Evolutionary conservation across 1,140 invertebrate genomes (phyloP).

Genomic region (Leptinotarsa texana): DNA sequence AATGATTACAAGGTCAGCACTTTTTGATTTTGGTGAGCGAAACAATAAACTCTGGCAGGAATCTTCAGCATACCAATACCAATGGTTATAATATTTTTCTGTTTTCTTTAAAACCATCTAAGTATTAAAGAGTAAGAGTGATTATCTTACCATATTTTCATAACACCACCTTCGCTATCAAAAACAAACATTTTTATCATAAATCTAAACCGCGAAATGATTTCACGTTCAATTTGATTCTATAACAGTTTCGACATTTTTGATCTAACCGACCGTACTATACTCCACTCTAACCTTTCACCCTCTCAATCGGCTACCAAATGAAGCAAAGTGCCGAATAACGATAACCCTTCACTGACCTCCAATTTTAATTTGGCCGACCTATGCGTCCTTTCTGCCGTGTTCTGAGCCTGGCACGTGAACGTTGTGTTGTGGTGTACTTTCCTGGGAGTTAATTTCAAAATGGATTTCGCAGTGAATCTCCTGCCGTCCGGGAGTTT

Average conservation of each 20-base stretch:
- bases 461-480: conserved; percentile 80
- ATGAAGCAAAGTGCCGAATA: not conserved
- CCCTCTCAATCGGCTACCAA: not conserved
- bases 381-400: conserved; percentile 78
- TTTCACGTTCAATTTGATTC: not conserved
- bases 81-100: too few relatives aligned
- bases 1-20: too few relatives aligned
- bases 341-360: conserved; percentile 58
- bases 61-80: too few relatives aligned
- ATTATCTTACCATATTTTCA: too few relatives aligned
- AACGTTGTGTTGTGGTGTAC: conserved; percentile 88
- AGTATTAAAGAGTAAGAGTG: too few relatives aligned
- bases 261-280: not conserved
- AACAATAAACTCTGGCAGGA: too few relatives aligned
- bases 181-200: not conserved
- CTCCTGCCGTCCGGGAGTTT: conserved; percentile 77
- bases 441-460: conserved; percentile 82
- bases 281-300: not conserved
- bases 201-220: not conserved
- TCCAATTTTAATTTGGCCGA: conserved; percentile 78
- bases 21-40: too few relatives aligned
- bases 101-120: too few relatives aligned
- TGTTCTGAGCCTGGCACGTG: conserved; percentile 89
- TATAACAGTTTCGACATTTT: not conserved
- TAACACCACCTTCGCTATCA: too few relatives aligned